phyloP scores from a whole-genome alignment of 2,888 invertebrate species.

The Vannuccia rotundouncinata region DNA sequence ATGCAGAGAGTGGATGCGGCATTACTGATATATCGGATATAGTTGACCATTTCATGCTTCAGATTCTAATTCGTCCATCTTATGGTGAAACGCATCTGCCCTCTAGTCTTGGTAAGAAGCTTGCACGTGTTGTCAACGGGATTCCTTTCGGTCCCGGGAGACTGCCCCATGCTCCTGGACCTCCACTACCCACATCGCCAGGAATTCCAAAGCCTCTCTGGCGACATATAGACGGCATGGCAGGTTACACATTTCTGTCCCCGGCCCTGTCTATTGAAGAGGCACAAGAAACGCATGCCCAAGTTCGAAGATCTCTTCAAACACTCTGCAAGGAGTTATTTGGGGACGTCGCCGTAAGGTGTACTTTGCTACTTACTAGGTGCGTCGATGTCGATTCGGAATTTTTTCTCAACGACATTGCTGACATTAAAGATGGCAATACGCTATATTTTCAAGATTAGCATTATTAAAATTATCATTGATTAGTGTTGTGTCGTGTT shows the following conservation, averaged over 20 bases:
- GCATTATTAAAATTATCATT: too few relatives aligned
- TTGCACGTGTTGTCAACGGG: neutral
- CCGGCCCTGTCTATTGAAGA: neutral
- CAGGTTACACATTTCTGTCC: neutral
- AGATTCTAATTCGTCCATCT: neutral
- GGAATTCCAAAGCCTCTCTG: neutral
- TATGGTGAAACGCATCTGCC: conserved; percentile 3
- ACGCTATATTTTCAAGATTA: neutral
- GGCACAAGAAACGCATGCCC: neutral
- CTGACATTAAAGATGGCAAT: neutral
- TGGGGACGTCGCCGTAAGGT: neutral
- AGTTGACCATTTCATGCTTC: neutral
- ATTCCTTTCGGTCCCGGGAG: conserved; percentile 4
- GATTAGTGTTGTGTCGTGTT: too few relatives aligned
- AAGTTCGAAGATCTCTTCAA: neutral
- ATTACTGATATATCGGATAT: neutral
- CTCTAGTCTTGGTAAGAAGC: neutral
- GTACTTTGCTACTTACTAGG: neutral
- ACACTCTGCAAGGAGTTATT: neutral
- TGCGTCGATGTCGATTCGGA: neutral
- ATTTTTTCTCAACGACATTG: neutral
- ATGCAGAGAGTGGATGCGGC: neutral
- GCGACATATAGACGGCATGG: neutral
- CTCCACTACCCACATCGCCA: neutral
- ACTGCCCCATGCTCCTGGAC: neutral